Base-by-base conservation (phyloP, 2,888 invertebrate genomes). In the Stratiomys singularior region DNA sequence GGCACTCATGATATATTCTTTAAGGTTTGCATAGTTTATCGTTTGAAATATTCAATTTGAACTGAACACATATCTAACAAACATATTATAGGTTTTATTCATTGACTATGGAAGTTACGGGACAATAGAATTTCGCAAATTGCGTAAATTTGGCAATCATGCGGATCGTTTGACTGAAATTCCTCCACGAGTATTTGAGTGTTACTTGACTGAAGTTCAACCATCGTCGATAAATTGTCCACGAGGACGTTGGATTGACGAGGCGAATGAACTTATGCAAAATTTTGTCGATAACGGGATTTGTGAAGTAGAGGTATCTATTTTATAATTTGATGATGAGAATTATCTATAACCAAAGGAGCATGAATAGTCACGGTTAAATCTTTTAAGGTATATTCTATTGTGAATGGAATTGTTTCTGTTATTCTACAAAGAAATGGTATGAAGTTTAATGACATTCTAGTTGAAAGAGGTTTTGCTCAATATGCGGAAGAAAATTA, bases 51-150 rank as follows among this genome's bases (percentile, higher is more conserved):
- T 60, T 11, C 23, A 7, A 23, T 11, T 23, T 11, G 21, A 60
- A n/a, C 3, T 37, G 37, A 60, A 63, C 2, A 30, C 9, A 30
- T n/a, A 23, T 67, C 7, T 18, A 25, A 18, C 21, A 9, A 47
- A 78, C 30, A 64, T 79, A 64, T 66, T 84, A 37, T 85, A 93
- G 91, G 91, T 96, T 3, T 88, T 91, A 74, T 96, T 93, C 84
- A 90, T 96, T 72, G 97, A 97, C 87, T 93, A 90, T 85, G 97
- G 97, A 18, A 91, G 91, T 81, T 87, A 85, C 21, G 89, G 87
- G 0, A 86, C 87, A 58, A 86, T 93, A 44, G 83, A 84, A 72
- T 81, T 84, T 72, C 83, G 86, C 69, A 88, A 89, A 78, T 81
- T 93, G 56, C 89, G 88, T 74, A 83, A 86, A 0, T 82, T 89